phyloP scores from a whole-genome alignment of 1,140 invertebrate genomes.

The Melitaea cinxia region DNA sequence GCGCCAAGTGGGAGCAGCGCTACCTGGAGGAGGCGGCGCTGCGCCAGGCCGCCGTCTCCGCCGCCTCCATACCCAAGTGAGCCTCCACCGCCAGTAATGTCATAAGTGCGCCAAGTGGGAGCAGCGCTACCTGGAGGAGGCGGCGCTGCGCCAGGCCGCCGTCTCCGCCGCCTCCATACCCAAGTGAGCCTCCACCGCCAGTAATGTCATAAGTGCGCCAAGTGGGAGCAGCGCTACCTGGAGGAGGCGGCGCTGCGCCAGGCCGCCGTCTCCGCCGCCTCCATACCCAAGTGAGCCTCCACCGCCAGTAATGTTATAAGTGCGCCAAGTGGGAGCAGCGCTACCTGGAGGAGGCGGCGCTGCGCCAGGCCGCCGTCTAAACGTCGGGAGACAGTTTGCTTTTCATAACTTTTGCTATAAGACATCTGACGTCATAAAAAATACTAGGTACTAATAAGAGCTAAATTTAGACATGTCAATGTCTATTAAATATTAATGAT shows the following conservation, averaged over 20 bases:
- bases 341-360: no score
- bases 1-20: slow-evolving; percentile 93
- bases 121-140: slow-evolving; percentile 93
- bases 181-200: slow-evolving; percentile 87
- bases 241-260: slow-evolving; percentile 92
- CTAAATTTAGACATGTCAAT: no score
- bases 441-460: no score
- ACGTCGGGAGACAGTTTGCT: no score
- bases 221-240: slow-evolving; percentile 94
- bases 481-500: no score
- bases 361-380: no score
- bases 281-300: slow-evolving; percentile 89
- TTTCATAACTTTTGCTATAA: neutral
- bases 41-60: slow-evolving; percentile 91
- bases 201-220: no score
- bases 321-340: no score
- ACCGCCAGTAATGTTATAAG: no score
- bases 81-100: no score
- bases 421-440: no score
- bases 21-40: slow-evolving; percentile 93
- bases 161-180: slow-evolving; percentile 92
- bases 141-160: slow-evolving; percentile 90
- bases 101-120: slow-evolving; percentile 94
- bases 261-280: slow-evolving; percentile 91
- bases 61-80: slow-evolving; percentile 91